Percentiles rank a stretch among this genome's conserved stretches.
phyloP scores from a whole-genome alignment of 2,797 vertebrate species.

The Diglossa cyanea region DNA sequence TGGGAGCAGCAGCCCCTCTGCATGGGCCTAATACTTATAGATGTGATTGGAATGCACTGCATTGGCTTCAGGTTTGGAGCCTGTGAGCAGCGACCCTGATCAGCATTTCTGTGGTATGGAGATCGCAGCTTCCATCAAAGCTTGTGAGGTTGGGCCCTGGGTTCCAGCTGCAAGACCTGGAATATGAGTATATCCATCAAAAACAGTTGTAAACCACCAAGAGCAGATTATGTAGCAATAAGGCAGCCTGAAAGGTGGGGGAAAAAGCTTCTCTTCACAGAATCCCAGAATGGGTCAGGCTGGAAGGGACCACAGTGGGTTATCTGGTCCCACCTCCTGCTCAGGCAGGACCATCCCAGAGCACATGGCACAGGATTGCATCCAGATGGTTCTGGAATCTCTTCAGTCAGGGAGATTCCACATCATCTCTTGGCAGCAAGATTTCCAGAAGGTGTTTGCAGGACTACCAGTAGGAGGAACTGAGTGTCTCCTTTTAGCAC shows the following conservation, averaged over 20 bases:
- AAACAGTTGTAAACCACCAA: not conserved
- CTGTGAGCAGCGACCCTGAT: accelerated
- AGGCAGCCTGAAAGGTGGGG: not conserved
- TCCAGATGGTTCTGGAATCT: not conserved
- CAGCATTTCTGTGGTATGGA: accelerated
- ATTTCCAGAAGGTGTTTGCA: not conserved
- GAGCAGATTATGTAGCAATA: not conserved
- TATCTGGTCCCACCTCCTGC: not conserved
- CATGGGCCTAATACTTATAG: not conserved
- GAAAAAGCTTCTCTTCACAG: not conserved
- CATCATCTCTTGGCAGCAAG: not conserved
- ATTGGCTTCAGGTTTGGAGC: not conserved
- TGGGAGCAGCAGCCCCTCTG: not conserved
- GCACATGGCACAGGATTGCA: not conserved
- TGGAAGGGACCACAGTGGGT: not conserved
- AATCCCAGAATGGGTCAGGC: not conserved
- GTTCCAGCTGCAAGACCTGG: not conserved
- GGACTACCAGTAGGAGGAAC: not conserved
- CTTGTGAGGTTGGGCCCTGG: not conserved
- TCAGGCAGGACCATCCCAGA: not conserved
- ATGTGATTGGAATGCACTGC: not conserved
- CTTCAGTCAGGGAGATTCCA: not conserved
- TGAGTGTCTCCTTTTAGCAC: not conserved
- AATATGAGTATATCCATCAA: not conserved
- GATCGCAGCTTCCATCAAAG: not conserved